Evolutionary conservation across 2,113 vertebrate genomes (phyloP), one percentile per base, ranked within the genome.

Genomic region (Ictalurus furcatus): DNA sequence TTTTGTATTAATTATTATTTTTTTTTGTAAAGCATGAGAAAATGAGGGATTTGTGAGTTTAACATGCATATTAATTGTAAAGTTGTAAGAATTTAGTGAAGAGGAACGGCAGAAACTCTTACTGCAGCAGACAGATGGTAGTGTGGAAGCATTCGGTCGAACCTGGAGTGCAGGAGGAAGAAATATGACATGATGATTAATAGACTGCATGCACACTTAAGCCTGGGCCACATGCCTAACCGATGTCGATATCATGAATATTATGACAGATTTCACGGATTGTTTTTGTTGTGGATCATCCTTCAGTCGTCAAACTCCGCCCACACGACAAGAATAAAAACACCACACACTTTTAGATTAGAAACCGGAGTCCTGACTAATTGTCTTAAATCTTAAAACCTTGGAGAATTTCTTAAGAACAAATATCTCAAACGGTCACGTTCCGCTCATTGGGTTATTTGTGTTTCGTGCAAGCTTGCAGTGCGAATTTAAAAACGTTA

Each of bases 111-210:
- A 56, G 37, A 25, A 87, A 80, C 0, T 37, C 16, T 52, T 14
- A 4, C 19, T 69, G 48, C 76, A 28, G 78, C 30, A 82, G 59
- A 81, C 76, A 80, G 86, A 80, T 81, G n/a, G 76, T 16, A 81
- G 21, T 54, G 86, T 23, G 44, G 76, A 81, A 25, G 16, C 3
- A 52, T 67, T 67, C 76, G 44, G 74, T 17, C 40, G 71, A 71
- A 58, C 30, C 1, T 48, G 12, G 13, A 8, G 48, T 71, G 28
- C 16, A 65, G 48, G 48, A 30, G 63, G 76, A 87, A 8, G 21
- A 16, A 69, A 84, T 8, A 25, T 69, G 61, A 56, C 79, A 56
- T 19, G 12, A 63, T 25, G 61, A 56, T n/a, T 88, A 28, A 88
- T 88, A 9, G 63, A n/a, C 28, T 48, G n/a, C n/a, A 28, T 56